phyloP scores from a whole-genome alignment of 1,140 invertebrate genomes.

The Trichoplusia ni region DNA sequence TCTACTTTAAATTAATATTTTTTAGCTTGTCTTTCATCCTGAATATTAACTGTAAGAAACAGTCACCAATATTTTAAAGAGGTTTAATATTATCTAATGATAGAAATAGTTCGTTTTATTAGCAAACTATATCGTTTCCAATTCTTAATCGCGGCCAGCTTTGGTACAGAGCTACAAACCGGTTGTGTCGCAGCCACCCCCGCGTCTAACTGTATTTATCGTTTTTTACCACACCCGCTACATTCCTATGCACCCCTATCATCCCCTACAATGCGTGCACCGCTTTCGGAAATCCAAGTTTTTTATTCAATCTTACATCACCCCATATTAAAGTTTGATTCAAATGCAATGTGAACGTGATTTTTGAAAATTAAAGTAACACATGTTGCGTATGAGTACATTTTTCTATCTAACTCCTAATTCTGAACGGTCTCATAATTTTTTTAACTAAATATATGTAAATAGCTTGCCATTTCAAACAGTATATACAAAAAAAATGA shows the following conservation, averaged over 20 bases:
- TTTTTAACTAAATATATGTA: neutral
- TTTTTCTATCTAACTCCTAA: too few species aligned
- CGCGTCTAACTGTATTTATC: slow-evolving; percentile 68
- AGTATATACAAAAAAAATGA: too few species aligned
- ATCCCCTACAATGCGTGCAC: slow-evolving; percentile 47
- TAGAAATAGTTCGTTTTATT: too few species aligned
- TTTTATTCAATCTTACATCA: slow-evolving; percentile 21
- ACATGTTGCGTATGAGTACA: neutral
- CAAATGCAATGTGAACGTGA: neutral
- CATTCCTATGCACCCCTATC: slow-evolving; percentile 72
- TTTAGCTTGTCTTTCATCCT: too few species aligned
- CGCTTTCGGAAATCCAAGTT: slow-evolving; percentile 18
- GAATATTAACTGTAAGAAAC: too few species aligned
- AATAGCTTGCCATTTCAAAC: neutral
- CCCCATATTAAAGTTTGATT: neutral
- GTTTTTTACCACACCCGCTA: slow-evolving; percentile 66
- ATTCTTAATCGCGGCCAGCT: too few species aligned
- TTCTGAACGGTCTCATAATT: too few species aligned
- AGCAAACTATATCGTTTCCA: neutral
- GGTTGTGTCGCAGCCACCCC: slow-evolving; percentile 56
- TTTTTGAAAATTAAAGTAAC: neutral
- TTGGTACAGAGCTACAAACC: slow-evolving; percentile 48
- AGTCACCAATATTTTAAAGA: too few species aligned
- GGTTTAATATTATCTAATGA: too few species aligned
- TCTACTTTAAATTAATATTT: too few species aligned